Conservation (phyloP, 2,113 vertebrate genomes). For the Oreochromis spilurus region DNA sequence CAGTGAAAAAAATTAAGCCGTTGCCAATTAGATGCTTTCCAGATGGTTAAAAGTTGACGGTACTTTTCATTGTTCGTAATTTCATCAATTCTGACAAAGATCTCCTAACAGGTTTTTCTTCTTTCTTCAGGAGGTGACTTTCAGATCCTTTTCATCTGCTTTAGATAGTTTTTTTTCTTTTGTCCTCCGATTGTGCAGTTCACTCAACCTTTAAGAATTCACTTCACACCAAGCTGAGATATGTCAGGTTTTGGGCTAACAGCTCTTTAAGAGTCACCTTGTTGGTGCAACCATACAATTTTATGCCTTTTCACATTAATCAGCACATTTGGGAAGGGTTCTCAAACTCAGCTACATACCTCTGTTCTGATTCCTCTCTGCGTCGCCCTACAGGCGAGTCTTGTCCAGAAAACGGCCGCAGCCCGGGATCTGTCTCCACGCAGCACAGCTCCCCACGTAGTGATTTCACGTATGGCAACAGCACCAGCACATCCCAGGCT, state of each 20-base stretch:
- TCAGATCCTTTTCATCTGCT: neutral
- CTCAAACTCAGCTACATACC: neutral
- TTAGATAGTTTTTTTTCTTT: neutral
- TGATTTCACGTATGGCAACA: constrained; percentile 84
- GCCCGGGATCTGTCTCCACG: constrained; percentile 88
- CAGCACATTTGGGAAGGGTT: neutral
- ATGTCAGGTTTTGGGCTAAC: neutral
- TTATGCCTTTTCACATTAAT: neutral
- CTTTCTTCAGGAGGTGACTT: neutral
- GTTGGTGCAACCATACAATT: neutral
- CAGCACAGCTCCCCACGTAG: constrained; percentile 97
- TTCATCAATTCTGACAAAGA: neutral
- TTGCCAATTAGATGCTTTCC: neutral
- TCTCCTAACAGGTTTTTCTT: neutral
- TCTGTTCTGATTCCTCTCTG: neutral
- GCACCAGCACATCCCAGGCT: constrained; percentile 61
- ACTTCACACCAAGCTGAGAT: neutral
- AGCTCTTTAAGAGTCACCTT: neutral
- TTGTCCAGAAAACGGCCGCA: constrained; percentile 92
- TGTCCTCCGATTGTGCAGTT: neutral
- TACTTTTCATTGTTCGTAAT: neutral
- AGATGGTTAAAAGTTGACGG: neutral
- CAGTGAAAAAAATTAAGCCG: neutral
- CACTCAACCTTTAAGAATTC: neutral
- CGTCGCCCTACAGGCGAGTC: constrained; percentile 77